Conservation (phyloP, 2,113 vertebrate species). For the Cryptotis parvus region DNA sequence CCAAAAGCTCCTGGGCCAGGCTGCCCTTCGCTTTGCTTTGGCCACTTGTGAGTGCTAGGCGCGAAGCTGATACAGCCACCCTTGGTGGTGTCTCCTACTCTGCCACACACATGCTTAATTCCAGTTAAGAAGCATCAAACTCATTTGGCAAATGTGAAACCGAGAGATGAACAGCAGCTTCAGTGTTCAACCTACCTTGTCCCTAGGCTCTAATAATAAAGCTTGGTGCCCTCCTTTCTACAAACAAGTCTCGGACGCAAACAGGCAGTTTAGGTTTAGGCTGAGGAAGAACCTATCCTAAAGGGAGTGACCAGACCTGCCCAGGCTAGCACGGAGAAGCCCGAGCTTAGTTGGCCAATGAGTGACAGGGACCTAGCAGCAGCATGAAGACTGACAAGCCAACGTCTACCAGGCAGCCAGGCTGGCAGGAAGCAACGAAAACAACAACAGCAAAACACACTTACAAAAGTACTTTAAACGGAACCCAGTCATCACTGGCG, state of each 20-base stretch:
- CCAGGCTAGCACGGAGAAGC: background rate
- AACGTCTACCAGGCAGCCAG: constrained; percentile 12
- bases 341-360: background rate
- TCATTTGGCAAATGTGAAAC: background rate
- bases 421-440: background rate
- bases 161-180: background rate
- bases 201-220: background rate
- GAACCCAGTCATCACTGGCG: constrained; percentile 64
- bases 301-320: background rate
- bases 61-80: background rate
- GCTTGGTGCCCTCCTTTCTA: background rate
- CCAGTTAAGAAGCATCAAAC: background rate
- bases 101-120: background rate
- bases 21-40: background rate
- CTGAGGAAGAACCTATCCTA: background rate
- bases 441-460: constrained; percentile 44
- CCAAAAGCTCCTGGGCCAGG: background rate
- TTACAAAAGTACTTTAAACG: constrained; percentile 66
- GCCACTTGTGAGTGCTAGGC: background rate
- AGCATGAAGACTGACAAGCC: background rate
- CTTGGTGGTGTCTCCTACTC: constrained; percentile 4
- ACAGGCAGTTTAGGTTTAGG: background rate
- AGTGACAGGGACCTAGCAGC: background rate
- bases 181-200: background rate
- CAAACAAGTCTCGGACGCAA: background rate